phyloP scores from a whole-genome alignment of 2,797 vertebrate species.

The Coccyzus lansbergi region DNA sequence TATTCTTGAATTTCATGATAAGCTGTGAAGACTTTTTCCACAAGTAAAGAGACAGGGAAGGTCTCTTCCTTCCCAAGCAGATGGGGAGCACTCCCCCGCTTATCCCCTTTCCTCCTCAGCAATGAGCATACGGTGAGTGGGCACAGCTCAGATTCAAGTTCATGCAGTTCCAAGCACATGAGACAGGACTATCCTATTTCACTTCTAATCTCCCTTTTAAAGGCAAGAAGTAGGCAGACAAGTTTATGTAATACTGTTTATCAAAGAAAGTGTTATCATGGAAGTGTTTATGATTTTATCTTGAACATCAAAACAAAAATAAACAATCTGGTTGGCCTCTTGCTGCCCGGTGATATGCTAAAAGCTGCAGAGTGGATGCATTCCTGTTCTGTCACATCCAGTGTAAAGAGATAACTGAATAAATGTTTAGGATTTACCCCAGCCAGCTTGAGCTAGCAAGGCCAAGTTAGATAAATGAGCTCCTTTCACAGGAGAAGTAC shows the following conservation, averaged over 20 bases:
- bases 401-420: neutral
- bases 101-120: neutral
- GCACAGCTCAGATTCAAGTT: neutral
- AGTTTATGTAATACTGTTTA: slow-evolving; percentile 55
- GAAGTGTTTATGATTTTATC: slow-evolving; percentile 46
- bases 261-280: slow-evolving; percentile 21
- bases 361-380: neutral
- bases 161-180: rapidly evolving
- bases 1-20: neutral
- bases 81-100: neutral
- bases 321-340: neutral
- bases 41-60: neutral
- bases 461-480: neutral
- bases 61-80: neutral
- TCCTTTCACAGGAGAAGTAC: neutral
- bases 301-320: slow-evolving; percentile 52
- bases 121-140: neutral
- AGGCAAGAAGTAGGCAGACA: slow-evolving; percentile 12
- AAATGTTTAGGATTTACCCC: neutral
- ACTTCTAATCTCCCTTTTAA: neutral
- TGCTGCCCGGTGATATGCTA: neutral
- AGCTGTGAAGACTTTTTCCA: neutral
- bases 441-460: neutral
- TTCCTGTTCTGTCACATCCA: neutral
- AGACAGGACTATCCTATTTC: neutral